phyloP scores from a whole-genome alignment of 2,113 vertebrate genomes.

The Notarius lentiginosus region DNA sequence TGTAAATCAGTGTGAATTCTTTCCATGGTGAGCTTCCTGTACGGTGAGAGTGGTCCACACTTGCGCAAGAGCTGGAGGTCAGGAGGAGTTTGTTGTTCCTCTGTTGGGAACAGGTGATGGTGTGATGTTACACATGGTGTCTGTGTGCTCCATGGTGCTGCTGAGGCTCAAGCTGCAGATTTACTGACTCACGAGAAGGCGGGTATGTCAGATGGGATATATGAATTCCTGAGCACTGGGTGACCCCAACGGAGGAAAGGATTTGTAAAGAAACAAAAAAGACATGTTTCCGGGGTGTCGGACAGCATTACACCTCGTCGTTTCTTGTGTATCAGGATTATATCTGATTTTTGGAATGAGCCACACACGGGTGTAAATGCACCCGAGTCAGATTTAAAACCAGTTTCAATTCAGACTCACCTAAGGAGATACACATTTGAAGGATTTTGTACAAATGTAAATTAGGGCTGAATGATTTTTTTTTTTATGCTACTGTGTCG shows the following conservation, averaged over 20 bases:
- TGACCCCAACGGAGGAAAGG: slow-evolving; percentile 1
- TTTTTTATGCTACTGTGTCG: neutral
- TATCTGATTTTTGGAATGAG: neutral
- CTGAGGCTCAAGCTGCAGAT: neutral
- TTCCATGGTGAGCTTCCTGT: neutral
- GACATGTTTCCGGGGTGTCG: neutral
- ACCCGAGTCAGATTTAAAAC: neutral
- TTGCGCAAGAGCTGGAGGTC: neutral
- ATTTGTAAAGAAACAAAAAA: neutral
- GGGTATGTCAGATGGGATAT: slow-evolving; percentile 1
- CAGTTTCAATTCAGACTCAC: neutral
- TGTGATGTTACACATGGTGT: neutral
- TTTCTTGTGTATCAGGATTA: neutral
- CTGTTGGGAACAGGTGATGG: neutral
- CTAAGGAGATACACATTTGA: neutral
- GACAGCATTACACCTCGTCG: neutral
- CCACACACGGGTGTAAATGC: neutral
- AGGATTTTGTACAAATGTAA: neutral
- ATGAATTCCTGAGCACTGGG: neutral
- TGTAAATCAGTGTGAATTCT: slow-evolving; percentile 26
- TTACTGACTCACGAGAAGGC: neutral
- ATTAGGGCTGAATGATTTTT: neutral
- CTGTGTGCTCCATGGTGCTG: slow-evolving; percentile 8
- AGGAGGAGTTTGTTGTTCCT: neutral
- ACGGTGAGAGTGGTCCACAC: neutral